A percentile compares a stretch with the other conserved stretches of the same genome.
Conservation (phyloP, 2,888 invertebrate species). For the Scaeva pyrastri region DNA sequence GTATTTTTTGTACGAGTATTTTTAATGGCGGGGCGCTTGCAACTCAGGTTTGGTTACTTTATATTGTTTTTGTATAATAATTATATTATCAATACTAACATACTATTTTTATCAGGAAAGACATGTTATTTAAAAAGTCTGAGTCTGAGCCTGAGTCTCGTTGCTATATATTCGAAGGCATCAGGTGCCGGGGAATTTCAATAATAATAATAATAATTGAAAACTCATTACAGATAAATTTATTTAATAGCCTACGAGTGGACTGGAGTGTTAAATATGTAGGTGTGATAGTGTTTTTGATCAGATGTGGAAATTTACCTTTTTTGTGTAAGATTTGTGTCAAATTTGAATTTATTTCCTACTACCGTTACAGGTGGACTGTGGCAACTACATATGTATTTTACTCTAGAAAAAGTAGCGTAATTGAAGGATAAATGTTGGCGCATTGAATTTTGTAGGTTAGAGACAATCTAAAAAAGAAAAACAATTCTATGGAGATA, state of each 20-base stretch:
- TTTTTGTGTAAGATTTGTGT: neutral
- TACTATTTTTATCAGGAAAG: constrained; percentile 20
- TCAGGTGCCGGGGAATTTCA: neutral
- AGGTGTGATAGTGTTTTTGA: neutral
- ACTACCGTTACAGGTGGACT: neutral
- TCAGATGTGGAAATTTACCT: no score
- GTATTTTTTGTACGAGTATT: neutral
- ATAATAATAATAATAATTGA: constrained; percentile 24
- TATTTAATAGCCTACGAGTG: constrained; percentile 8
- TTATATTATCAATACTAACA: neutral
- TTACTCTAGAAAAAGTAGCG: no score
- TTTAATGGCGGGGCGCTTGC: neutral
- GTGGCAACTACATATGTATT: no score
- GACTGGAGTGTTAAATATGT: neutral
- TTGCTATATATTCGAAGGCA: neutral
- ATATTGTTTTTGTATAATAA: neutral
- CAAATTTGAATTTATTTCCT: neutral
- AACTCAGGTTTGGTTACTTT: constrained; percentile 45
- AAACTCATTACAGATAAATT: constrained; percentile 28
- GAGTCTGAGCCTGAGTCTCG: neutral
- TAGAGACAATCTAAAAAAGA: no score
- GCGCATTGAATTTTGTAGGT: no score
- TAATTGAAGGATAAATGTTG: no score
- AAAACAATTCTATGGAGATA: no score
- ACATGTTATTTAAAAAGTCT: constrained; percentile 21